Percentiles rank a stretch among this genome's conserved stretches.
Conservation (phyloP, 1,140 invertebrate genomes). For the Babylonia areolata region DNA sequence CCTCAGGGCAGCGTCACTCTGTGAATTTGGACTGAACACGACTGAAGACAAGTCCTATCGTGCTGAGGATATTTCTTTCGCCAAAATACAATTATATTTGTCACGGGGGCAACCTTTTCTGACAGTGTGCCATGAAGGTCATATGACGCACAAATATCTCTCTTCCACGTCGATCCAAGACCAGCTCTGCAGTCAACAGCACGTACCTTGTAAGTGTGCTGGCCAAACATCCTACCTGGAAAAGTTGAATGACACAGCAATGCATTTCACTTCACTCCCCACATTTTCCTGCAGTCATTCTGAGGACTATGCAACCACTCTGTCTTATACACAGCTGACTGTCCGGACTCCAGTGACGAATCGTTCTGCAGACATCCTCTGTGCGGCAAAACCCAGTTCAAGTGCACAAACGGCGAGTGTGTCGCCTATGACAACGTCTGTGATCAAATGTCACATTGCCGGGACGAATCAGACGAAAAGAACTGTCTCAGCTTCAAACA, state of each 20-base stretch:
- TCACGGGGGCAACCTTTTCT: too few species aligned
- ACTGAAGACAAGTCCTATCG: too few species aligned
- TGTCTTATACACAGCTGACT: not conserved
- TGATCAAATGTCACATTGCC: not conserved
- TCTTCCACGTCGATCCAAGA: not conserved
- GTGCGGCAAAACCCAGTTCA: not conserved
- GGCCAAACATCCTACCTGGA: not conserved
- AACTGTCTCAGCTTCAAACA: not conserved
- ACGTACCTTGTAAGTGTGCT: not conserved
- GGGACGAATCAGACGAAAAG: not conserved
- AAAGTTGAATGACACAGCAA: not conserved
- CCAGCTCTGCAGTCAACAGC: not conserved
- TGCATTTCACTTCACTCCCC: not conserved
- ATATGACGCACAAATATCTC: not conserved
- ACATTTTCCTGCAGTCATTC: not conserved
- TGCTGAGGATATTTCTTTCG: too few species aligned
- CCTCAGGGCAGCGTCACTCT: too few species aligned
- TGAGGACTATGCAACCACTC: not conserved
- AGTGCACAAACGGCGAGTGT: not conserved
- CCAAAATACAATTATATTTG: too few species aligned
- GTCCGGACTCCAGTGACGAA: not conserved
- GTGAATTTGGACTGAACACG: too few species aligned
- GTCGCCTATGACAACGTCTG: not conserved
- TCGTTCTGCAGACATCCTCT: not conserved
- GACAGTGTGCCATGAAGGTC: not conserved